Evolutionary conservation across 1,140 invertebrate species (phyloP).

Genomic region (Zeugodacus cucurbitae): DNA sequence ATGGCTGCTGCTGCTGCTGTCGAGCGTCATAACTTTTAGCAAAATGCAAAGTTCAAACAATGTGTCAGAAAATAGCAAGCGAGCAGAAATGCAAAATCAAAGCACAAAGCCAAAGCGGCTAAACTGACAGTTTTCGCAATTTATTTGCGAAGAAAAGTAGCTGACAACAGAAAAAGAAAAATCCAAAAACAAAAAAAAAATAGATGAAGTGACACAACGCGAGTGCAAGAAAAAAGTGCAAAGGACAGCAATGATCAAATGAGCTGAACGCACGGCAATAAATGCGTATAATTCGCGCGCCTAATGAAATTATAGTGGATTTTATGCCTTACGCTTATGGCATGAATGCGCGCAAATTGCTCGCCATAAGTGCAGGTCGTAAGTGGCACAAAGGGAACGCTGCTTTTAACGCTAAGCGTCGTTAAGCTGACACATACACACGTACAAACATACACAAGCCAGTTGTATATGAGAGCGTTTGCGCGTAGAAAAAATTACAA

Average conservation of each 20-base stretch:
- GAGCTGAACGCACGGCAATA: not conserved
- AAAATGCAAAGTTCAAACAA: not conserved
- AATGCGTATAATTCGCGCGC: not conserved
- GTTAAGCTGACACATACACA: not conserved
- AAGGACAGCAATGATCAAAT: not conserved
- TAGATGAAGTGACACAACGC: not conserved
- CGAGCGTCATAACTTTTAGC: not conserved
- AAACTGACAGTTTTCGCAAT: not conserved
- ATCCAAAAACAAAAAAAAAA: not conserved
- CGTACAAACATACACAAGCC: not conserved
- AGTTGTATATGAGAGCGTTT: not conserved
- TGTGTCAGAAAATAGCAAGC: not conserved
- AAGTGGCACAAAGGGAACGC: not conserved
- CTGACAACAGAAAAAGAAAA: not conserved
- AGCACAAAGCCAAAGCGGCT: not conserved
- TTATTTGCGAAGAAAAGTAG: not conserved
- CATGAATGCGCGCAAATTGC: not conserved
- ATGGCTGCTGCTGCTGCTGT: not conserved
- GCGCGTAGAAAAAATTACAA: not conserved
- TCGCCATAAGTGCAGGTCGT: not conserved
- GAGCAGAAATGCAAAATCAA: not conserved
- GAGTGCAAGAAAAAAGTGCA: not conserved
- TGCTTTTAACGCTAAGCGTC: not conserved
- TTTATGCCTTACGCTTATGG: not conserved
- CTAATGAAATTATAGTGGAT: conserved; percentile 10